phyloP scores from a whole-genome alignment of 2,113 vertebrate genomes.

The Synodontis membranacea region DNA sequence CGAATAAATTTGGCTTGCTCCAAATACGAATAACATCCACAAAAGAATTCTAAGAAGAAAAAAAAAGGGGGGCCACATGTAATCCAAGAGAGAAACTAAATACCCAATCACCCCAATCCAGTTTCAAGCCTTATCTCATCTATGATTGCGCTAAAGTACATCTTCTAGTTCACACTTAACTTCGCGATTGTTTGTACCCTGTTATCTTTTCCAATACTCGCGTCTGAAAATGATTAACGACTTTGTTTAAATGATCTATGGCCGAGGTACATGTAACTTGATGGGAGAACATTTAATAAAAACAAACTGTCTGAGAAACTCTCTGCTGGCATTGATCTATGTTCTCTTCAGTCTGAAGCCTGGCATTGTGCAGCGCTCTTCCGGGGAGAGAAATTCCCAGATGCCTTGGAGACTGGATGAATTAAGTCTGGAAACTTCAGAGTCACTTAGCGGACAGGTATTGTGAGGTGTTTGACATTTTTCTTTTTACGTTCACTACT shows the following conservation, averaged over 20 bases:
- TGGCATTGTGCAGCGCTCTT: constrained; percentile 46
- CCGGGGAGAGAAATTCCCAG: constrained; percentile 47
- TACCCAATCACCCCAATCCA: constrained; percentile 19
- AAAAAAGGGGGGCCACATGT: background rate
- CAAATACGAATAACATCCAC: background rate
- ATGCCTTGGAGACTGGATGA: constrained; percentile 26
- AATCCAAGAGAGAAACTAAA: background rate
- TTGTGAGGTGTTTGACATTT: constrained; percentile 7
- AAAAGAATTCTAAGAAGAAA: background rate
- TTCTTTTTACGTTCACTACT: constrained; percentile 16
- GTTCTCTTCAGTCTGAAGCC: constrained; percentile 53
- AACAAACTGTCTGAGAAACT: constrained; percentile 68
- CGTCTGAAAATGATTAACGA: constrained; percentile 67
- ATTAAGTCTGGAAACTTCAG: constrained; percentile 17
- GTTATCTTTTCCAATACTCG: constrained; percentile 59
- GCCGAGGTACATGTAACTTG: constrained; percentile 57
- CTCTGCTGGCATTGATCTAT: constrained; percentile 68
- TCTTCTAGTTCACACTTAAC: background rate
- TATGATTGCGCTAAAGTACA: constrained; percentile 16
- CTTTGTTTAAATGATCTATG: constrained; percentile 69
- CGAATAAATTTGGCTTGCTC: background rate
- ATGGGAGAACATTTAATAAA: constrained; percentile 74
- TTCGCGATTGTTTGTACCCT: constrained; percentile 50
- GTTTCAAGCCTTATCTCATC: constrained; percentile 19
- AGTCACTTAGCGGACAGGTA: constrained; percentile 4